These are phyloP conservation scores for Picathartes gymnocephalus DNA, from an alignment of 2,113 vertebrate species.

Conservation along the genomic window DNA sequence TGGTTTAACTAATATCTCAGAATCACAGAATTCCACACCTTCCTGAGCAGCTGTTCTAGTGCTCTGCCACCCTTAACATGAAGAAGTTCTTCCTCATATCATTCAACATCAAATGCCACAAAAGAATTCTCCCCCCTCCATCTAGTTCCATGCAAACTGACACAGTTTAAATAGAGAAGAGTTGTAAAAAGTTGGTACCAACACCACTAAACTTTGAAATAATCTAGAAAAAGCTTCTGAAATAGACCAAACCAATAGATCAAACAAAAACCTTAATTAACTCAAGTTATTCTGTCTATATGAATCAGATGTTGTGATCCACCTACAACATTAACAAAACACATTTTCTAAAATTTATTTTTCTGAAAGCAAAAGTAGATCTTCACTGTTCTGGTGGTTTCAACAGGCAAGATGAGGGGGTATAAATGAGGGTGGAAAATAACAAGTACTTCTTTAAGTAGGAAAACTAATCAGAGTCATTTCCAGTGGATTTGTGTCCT, in stretches of 20 bases:
- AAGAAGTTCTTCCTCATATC: not conserved
- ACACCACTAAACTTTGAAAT: fast-evolving
- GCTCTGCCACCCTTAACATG: not conserved
- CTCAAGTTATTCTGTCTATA: not conserved
- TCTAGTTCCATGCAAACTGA: not conserved
- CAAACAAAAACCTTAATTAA: not conserved
- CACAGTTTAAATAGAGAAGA: not conserved
- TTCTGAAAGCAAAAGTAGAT: not conserved
- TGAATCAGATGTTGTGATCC: not conserved
- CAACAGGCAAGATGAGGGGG: not conserved
- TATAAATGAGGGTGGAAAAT: not conserved
- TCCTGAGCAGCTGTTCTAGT: not conserved
- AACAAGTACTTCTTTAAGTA: not conserved
- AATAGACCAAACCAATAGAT: too few relatives aligned
- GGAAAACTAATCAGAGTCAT: not conserved
- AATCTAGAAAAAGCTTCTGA: not conserved
- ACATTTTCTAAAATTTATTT: not conserved
- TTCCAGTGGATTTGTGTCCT: not conserved
- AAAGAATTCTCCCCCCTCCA: not conserved
- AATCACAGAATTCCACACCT: not conserved
- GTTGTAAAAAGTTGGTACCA: not conserved
- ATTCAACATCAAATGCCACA: not conserved
- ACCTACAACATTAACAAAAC: not conserved
- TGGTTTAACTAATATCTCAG: not conserved
- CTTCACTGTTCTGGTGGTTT: not conserved